Base-by-base conservation (phyloP, 2,797 vertebrate species). In the Gymnopithys bicolor region DNA sequence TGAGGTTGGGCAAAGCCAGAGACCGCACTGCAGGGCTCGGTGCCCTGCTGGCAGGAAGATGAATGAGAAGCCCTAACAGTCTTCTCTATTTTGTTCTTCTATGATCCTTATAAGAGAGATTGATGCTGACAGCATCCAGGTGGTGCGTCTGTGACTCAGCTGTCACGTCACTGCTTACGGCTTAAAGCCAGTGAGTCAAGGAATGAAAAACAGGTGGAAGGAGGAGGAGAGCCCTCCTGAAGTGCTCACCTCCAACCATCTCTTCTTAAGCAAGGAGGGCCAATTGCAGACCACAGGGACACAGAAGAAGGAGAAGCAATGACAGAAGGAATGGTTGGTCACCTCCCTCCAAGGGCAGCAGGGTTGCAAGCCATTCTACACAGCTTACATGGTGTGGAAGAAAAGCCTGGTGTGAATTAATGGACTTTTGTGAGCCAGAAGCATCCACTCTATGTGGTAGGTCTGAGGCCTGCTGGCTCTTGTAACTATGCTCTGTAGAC, bases 111-210 rank as follows among this genome's bases (percentile, higher is more conserved):
- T 79, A 96, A 91, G 96, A 95, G 85, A 96, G 94, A 96, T 94
- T 96, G 95, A 97, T 97, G 94, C 95, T 96, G 95, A 97, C 95
- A 97, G 96, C 95, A 95, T 94, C 93, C 95, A 97, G 95, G 96
- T 97, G 95, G 95, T 89, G 80, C 3, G n/a, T 94, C 95, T 89
- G 16, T 96, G 95, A 97, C 96, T 96, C 96, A 96, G 95, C 94
- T 94, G 95, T 96, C 95, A 95, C 87, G 87, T 96, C 96, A 97
- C 93, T 79, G 80, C 95, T 96, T 94, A 94, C 87, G 8, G 95
- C 87, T 90, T 68, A 80, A 43, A 96, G 94, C 80, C 91, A 90
- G 93, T 94, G 95, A 96, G 85, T 96, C 95, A 96, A 95, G 95
- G 96, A 95, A 96, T 89, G 82, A 91, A 94, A 96, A 97, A 85